These are phyloP conservation scores for Diplodus puntazzo DNA, from an alignment of 2,797 vertebrate genomes.

Conservation along the genomic window DNA sequence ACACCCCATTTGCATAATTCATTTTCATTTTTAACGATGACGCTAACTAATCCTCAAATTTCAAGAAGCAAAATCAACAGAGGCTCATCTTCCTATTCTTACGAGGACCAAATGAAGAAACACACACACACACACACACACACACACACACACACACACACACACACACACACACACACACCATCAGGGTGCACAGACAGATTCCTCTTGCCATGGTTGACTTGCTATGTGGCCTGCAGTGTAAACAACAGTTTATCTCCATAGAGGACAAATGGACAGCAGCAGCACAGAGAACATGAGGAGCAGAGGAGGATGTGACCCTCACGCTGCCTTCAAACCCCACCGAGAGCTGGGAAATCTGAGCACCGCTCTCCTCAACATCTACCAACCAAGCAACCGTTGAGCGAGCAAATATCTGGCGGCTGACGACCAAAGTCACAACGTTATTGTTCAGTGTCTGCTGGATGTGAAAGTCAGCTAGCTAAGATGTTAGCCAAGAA, in stretches of 20 bases:
- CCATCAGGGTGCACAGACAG: constrained; percentile 7
- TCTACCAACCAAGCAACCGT: not conserved
- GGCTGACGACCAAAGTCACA: too few species aligned
- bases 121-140: constrained; percentile 26
- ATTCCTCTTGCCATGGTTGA: constrained; percentile 32
- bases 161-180: constrained; percentile 33
- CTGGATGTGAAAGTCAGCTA: too few species aligned
- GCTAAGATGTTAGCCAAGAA: too few species aligned
- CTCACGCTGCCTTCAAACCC: constrained; percentile 32
- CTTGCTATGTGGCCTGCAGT: constrained; percentile 41
- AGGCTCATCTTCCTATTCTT: not conserved
- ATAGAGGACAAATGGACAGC: constrained; percentile 54
- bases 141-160: constrained; percentile 22
- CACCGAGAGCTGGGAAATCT: constrained; percentile 23
- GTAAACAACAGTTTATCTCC: constrained; percentile 72
- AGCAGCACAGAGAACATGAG: constrained; percentile 25
- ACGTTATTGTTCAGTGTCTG: too few species aligned
- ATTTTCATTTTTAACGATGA: not conserved
- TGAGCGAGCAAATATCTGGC: not conserved
- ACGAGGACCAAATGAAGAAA: not conserved
- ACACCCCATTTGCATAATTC: not conserved
- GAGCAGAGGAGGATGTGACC: constrained; percentile 33
- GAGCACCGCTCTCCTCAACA: not conserved
- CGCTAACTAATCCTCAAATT: not conserved
- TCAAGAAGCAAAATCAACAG: not conserved